Percentiles rank a stretch among this genome's conserved stretches.
Evolutionary conservation across 2,888 invertebrate species (phyloP).

Genomic region (Chrysodeixis includens): DNA sequence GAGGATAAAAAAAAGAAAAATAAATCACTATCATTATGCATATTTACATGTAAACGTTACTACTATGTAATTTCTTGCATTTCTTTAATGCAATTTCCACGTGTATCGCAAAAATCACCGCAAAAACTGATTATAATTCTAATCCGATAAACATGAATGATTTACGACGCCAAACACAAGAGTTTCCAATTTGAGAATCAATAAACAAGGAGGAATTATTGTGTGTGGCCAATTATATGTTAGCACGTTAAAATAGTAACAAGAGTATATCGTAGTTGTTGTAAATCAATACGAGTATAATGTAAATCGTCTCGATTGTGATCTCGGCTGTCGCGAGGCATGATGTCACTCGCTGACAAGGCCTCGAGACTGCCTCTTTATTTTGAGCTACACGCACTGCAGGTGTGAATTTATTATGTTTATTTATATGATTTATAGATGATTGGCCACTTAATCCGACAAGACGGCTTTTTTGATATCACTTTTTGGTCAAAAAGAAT

Average conservation of each 20-base stretch:
- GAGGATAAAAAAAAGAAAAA: background rate
- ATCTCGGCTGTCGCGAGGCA: slow-evolving; percentile 75
- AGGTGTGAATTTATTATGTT: slow-evolving; percentile 58
- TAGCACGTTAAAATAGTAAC: slow-evolving; percentile 73
- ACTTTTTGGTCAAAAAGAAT: background rate
- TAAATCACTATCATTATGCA: background rate
- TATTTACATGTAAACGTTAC: slow-evolving; percentile 20
- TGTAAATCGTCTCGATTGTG: slow-evolving; percentile 85
- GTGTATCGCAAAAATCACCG: slow-evolving; percentile 44
- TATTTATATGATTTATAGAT: slow-evolving; percentile 39
- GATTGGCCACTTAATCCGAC: background rate
- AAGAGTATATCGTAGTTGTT: slow-evolving; percentile 64
- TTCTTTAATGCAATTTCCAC: slow-evolving; percentile 41
- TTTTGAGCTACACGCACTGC: slow-evolving; percentile 54
- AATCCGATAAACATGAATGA: slow-evolving; percentile 48
- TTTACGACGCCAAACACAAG: slow-evolving; percentile 35
- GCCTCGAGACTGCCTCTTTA: slow-evolving; percentile 64
- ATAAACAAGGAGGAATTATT: slow-evolving; percentile 46
- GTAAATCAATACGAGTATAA: slow-evolving; percentile 85
- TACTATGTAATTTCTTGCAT: slow-evolving; percentile 38
- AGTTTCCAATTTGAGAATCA: slow-evolving; percentile 40
- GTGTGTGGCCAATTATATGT: slow-evolving; percentile 80
- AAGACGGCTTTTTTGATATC: background rate
- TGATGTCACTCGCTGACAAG: slow-evolving; percentile 79
- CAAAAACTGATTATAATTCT: slow-evolving; percentile 38